Conservation (phyloP, 2,113 vertebrate species). For the Forbesichthys agassizii region DNA sequence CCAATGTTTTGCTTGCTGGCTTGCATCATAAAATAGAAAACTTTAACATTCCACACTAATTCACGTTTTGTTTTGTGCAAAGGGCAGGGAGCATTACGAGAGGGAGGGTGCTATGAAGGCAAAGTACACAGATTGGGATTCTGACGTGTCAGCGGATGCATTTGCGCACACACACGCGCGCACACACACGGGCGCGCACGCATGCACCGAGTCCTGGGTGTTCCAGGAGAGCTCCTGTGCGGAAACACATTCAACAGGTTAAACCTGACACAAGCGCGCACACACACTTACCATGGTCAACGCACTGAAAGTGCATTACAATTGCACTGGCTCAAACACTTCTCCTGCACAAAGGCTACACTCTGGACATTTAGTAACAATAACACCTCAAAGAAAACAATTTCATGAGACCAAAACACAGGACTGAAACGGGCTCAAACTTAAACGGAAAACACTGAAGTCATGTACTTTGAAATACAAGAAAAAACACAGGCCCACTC, state of each 20-base stretch:
- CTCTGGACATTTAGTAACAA: slow-evolving; percentile 61
- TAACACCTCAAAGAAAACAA: slow-evolving; percentile 51
- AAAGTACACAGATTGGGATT: slow-evolving; percentile 26
- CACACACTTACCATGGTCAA: slow-evolving; percentile 18
- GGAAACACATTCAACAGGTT: slow-evolving; percentile 62
- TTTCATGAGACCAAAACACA: slow-evolving; percentile 40
- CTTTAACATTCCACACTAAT: slow-evolving; percentile 24
- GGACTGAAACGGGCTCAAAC: slow-evolving; percentile 49
- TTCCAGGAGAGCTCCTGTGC: slow-evolving; percentile 35
- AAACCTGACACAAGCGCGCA: slow-evolving; percentile 30
- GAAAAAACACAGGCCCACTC: slow-evolving; percentile 52
- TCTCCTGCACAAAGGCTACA: slow-evolving; percentile 48
- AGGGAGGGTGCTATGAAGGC: background rate
- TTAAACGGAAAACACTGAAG: slow-evolving; percentile 52
- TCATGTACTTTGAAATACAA: slow-evolving; percentile 57
- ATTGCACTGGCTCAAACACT: slow-evolving; percentile 63
- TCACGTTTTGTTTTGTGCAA: slow-evolving; percentile 17
- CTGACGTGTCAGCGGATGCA: background rate
- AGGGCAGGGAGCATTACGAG: slow-evolving; percentile 14
- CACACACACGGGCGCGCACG: background rate
- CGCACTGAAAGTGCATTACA: slow-evolving; percentile 51
- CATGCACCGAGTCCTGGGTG: slow-evolving; percentile 13
- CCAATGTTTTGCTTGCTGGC: slow-evolving; percentile 12
- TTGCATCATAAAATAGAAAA: slow-evolving; percentile 7
- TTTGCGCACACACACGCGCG: background rate